phyloP scores from a whole-genome alignment of 2,113 vertebrate genomes.

The Cygnus buccinator region DNA sequence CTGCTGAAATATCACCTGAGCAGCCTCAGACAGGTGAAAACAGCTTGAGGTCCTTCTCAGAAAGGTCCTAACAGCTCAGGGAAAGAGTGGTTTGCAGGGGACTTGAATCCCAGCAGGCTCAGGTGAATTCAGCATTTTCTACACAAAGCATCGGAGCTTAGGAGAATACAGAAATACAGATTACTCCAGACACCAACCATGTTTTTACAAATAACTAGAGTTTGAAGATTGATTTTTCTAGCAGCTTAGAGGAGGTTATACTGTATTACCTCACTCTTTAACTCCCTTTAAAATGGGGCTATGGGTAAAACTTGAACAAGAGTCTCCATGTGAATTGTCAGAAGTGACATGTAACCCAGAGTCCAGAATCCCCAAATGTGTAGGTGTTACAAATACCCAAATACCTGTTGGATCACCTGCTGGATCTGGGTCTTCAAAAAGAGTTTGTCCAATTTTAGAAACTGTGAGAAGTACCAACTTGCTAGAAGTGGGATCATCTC shows the following conservation, averaged over 20 bases:
- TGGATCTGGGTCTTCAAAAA: background rate
- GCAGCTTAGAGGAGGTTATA: background rate
- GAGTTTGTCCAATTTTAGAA: background rate
- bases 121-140: background rate
- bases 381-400: background rate
- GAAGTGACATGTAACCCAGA: accelerated
- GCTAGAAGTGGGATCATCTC: background rate
- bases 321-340: background rate
- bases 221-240: background rate
- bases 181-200: background rate
- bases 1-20: background rate
- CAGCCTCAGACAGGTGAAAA: background rate
- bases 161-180: background rate
- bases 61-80: background rate
- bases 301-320: background rate
- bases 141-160: background rate
- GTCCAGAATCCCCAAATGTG: background rate
- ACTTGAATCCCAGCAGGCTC: background rate
- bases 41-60: background rate
- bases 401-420: background rate
- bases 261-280: background rate
- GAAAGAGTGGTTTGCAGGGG: background rate
- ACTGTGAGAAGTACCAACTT: background rate
- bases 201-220: background rate
- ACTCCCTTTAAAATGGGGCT: background rate